Evolutionary conservation across 2,797 vertebrate genomes (phyloP).

Genomic region (Danio kyathit): DNA sequence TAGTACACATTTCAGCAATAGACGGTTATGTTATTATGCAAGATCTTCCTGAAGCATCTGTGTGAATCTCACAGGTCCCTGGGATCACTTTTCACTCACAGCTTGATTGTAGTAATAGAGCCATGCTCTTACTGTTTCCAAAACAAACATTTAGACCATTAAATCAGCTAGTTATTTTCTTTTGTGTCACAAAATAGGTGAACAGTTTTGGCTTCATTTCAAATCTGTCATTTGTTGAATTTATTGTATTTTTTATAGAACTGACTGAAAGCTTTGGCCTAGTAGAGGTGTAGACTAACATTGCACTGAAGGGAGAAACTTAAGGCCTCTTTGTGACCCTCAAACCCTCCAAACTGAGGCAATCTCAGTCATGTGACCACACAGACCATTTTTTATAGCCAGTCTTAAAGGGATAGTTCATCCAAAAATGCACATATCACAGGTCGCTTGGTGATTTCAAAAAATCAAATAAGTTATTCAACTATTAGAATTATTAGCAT

Average conservation of each 20-base stretch:
- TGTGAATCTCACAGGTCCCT: not conserved
- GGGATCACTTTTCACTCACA: not conserved
- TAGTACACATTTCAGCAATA: not conserved
- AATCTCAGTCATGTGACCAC: not conserved
- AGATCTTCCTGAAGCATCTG: not conserved
- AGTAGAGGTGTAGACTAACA: constrained; percentile 31
- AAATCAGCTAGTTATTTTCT: not conserved
- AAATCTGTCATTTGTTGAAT: constrained; percentile 1
- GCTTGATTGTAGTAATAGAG: not conserved
- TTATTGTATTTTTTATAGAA: constrained; percentile 29
- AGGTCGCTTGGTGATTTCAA: too few species aligned
- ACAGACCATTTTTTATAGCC: not conserved
- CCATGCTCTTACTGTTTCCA: not conserved
- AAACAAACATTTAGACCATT: not conserved
- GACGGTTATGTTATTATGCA: not conserved
- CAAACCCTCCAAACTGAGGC: not conserved
- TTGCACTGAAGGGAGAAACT: constrained; percentile 46
- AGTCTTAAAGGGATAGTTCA: not conserved
- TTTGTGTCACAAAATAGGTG: not conserved
- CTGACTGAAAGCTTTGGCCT: constrained; percentile 24
- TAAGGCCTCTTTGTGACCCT: constrained; percentile 36
- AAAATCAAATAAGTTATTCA: too few species aligned
- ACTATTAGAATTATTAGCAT: too few species aligned
- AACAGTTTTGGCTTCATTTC: not conserved
- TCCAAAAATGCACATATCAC: too few species aligned